Percentiles rank a stretch among this genome's conserved stretches.
These are phyloP conservation scores for Macrotis lagotis DNA, from an alignment of 2,113 vertebrate species.

Conservation along the genomic window DNA sequence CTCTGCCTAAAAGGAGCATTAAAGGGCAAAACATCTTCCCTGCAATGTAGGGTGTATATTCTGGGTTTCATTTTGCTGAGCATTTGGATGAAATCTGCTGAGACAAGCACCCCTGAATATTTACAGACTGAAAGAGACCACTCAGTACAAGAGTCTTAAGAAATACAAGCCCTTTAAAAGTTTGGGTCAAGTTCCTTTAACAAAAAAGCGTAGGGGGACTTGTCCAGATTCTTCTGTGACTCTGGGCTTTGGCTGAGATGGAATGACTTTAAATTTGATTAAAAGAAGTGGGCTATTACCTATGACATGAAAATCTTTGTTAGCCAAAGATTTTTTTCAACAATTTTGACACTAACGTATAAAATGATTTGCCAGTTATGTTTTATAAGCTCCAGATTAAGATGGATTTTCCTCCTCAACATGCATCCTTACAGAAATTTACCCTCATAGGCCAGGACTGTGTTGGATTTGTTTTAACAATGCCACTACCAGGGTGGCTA, in stretches of 20 bases:
- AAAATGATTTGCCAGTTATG: conserved; percentile 9
- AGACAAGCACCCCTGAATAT: conserved; percentile 45
- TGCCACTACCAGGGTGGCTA: too few species aligned
- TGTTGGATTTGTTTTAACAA: conserved; percentile 21
- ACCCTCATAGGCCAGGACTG: neutral
- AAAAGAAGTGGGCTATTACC: neutral
- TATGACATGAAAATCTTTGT: neutral
- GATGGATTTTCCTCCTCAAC: neutral
- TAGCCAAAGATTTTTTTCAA: neutral
- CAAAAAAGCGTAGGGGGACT: conserved; percentile 19
- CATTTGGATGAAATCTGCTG: conserved; percentile 58
- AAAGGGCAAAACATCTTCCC: neutral
- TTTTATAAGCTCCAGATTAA: neutral
- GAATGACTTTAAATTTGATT: neutral
- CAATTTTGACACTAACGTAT: neutral
- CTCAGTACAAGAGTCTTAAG: conserved; percentile 42
- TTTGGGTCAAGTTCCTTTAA: conserved; percentile 65
- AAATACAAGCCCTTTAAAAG: conserved; percentile 61
- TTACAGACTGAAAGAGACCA: conserved; percentile 51
- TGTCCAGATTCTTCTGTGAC: neutral
- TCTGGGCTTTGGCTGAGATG: neutral
- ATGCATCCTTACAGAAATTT: neutral
- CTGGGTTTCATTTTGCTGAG: conserved; percentile 53
- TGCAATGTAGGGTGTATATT: conserved; percentile 4
- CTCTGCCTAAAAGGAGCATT: conserved; percentile 33